Conservation (phyloP, 2,113 vertebrate species). For the Amphiprion ocellaris region DNA sequence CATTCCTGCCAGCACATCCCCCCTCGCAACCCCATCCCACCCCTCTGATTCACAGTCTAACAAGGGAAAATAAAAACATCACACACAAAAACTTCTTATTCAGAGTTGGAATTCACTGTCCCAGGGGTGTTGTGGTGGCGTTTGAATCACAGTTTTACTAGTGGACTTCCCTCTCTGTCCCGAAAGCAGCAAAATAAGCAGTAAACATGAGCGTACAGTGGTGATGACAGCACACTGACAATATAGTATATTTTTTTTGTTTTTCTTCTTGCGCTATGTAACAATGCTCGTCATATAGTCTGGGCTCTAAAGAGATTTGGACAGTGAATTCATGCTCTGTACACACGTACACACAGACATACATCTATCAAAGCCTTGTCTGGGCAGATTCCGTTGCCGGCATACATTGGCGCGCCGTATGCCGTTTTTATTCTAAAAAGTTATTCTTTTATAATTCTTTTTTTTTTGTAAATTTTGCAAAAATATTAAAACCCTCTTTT, state of each 20-base stretch:
- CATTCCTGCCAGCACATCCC: conserved; percentile 62
- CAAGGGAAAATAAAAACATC: conserved; percentile 73
- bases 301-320: conserved; percentile 61
- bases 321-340: conserved; percentile 85
- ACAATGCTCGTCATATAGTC: conserved; percentile 57
- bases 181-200: conserved; percentile 78
- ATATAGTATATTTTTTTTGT: conserved; percentile 19
- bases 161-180: conserved; percentile 66
- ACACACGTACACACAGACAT: conserved; percentile 67
- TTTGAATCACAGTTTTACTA: conserved; percentile 72
- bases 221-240: conserved; percentile 56
- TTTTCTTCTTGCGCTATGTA: conserved; percentile 44
- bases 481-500: conserved; percentile 85
- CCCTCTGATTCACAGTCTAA: conserved; percentile 86
- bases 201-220: conserved; percentile 64
- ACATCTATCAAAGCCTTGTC: conserved; percentile 93
- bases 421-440: conserved; percentile 75
- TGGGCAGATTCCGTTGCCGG: conserved; percentile 83
- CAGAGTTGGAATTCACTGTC: conserved; percentile 80
- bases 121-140: conserved; percentile 38
- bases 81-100: conserved; percentile 72
- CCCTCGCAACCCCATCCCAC: conserved; percentile 65
- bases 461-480: conserved; percentile 76
- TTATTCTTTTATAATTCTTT: conserved; percentile 67
- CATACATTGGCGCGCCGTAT: conserved; percentile 67